Conservation (phyloP, 2,888 invertebrate genomes). For the Patella ulyssiponensis region DNA sequence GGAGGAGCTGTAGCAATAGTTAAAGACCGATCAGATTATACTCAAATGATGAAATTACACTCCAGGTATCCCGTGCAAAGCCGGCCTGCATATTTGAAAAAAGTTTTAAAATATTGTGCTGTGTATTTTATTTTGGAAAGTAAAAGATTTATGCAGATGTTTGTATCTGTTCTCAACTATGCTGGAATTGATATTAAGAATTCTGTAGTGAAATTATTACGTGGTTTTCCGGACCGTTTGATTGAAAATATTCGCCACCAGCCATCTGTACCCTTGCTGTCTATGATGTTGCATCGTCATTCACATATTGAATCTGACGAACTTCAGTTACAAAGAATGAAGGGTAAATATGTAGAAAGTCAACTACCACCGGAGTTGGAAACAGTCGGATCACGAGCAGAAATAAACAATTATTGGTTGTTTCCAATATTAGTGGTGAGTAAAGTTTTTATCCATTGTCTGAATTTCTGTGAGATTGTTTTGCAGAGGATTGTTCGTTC, state of each 20-base stretch:
- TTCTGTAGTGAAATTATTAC: conserved; percentile 59
- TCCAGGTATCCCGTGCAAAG: conserved; percentile 58
- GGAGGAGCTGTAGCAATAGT: conserved; percentile 71
- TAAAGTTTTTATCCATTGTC: conserved; percentile 9
- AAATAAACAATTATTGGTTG: conserved; percentile 70
- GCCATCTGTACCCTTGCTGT: conserved; percentile 66
- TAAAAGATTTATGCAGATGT: conserved; percentile 55
- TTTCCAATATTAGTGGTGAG: conserved; percentile 71
- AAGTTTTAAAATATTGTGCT: conserved; percentile 66
- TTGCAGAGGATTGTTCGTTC: too few species aligned
- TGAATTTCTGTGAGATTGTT: too few species aligned
- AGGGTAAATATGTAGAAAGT: conserved; percentile 67
- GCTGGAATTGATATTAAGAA: conserved; percentile 56
- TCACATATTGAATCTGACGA: conserved; percentile 49
- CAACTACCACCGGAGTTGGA: conserved; percentile 60
- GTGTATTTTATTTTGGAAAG: conserved; percentile 59
- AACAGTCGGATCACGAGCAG: conserved; percentile 62
- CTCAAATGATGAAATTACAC: conserved; percentile 59
- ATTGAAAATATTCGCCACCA: conserved; percentile 60
- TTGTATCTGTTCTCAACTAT: conserved; percentile 46
- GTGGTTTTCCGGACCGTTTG: conserved; percentile 69
- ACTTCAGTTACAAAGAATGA: conserved; percentile 52
- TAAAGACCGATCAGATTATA: conserved; percentile 50
- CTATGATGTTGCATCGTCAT: conserved; percentile 61
- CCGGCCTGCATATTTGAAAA: conserved; percentile 61